A percentile compares a stretch with the other conserved stretches of the same genome.
Conservation (phyloP, 2,113 vertebrate genomes). For the Macrotus californicus region DNA sequence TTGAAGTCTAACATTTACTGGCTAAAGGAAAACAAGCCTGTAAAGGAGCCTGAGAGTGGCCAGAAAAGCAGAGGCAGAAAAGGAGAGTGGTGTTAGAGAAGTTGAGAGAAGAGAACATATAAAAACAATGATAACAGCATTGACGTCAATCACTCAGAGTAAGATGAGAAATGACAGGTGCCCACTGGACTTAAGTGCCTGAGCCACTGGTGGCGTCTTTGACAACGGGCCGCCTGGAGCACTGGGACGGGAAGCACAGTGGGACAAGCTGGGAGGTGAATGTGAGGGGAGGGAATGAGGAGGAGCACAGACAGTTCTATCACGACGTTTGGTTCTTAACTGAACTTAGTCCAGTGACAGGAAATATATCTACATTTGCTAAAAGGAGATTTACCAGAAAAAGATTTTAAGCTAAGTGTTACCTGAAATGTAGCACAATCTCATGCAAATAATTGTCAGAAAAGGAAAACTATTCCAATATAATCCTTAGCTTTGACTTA, state of each 20-base stretch:
- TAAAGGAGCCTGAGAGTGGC: not conserved
- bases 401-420: not conserved
- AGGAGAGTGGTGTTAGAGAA: not conserved
- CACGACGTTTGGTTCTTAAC: not conserved
- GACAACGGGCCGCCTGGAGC: not conserved
- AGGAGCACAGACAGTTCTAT: not conserved
- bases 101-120: not conserved
- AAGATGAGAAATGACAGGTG: not conserved
- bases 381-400: not conserved
- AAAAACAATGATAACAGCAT: not conserved
- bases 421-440: not conserved
- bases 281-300: not conserved
- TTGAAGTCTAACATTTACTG: not conserved
- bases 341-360: not conserved
- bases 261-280: not conserved
- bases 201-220: not conserved
- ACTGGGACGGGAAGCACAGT: not conserved
- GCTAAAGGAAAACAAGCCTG: not conserved
- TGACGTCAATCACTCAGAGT: not conserved
- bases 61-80: not conserved
- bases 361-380: not conserved
- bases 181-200: not conserved
- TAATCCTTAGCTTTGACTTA: not conserved
- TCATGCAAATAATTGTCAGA: not conserved
- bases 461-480: not conserved